Evolutionary conservation across 2,797 vertebrate genomes (phyloP), one percentile per base, ranked within the genome.

Genomic region (Typhlichthys eigenmanni): DNA sequence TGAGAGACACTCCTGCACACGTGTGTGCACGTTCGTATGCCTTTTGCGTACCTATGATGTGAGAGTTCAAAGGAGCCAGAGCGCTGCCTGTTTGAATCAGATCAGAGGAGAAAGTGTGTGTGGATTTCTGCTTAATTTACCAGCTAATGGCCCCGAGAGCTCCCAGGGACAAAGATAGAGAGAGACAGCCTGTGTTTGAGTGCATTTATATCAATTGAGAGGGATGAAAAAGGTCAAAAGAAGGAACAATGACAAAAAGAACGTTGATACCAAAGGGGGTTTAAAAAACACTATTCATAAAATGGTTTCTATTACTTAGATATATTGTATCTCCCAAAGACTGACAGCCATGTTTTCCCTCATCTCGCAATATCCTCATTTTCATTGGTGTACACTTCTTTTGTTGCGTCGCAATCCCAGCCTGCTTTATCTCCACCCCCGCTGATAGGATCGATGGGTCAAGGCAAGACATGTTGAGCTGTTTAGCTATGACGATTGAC

Each of bases 401-500:
- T 71, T 80, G 71, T 83, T 74, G 73, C 58, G 68, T 69, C 61
- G 58, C 69, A 53, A 66, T 62, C 66, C 59, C 51, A 71, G 65
- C 68, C 69, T 63, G 62, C 76, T 82, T 74, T 76, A 76, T 81
- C 67, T 19, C 34, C 34, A 38, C 34, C 34, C 7, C 34, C 34
- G 0, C 13, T 1, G 62, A 83, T 81, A 71, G 58, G 63, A 76
- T 84, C 69, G 19, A 55, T 50, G 54, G 74, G 47, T 58, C 59
- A 13, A 71, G 71, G 79, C 74, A 75, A 66, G 55, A 68, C 73
- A 3, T 65, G 72, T 57, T 79, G 58, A 49, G 76, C 14, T 8
- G 49, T 19, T 13, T 74, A 58, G 68, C 67, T 74, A 66, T 76
- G 80, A 85, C 45, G 51, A 62, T 79, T 80, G 83, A 76, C 75